Evolutionary conservation across 2,113 vertebrate genomes (phyloP).

Genomic region (Oryzias melastigma): DNA sequence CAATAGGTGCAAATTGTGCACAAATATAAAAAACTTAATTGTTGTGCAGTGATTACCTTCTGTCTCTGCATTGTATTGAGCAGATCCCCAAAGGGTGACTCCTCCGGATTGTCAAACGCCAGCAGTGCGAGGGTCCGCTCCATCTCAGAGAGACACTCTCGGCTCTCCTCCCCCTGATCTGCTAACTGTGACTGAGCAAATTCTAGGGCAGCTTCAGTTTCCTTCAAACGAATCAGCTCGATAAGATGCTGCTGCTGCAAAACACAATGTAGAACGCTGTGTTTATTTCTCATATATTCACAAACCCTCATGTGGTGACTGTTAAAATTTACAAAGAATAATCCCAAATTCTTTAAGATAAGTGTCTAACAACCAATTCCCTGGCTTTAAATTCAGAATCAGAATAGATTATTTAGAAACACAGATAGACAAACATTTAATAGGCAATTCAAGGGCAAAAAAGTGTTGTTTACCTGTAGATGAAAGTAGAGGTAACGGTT

Average conservation of each 20-base stretch:
- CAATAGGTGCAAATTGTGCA: not conserved
- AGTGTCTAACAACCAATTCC: too few relatives aligned
- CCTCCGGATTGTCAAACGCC: constrained; percentile 95
- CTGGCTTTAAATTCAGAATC: too few relatives aligned
- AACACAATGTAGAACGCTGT: not conserved
- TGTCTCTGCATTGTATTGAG: constrained; percentile 98
- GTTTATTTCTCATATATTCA: too few relatives aligned
- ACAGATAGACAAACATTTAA: too few relatives aligned
- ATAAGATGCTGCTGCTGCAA: constrained; percentile 96
- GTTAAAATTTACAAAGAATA: too few relatives aligned
- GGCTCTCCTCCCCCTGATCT: constrained; percentile 96
- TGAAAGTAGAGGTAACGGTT: constrained; percentile 99
- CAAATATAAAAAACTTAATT: not conserved
- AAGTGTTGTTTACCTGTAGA: constrained; percentile 82
- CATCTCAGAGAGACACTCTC: constrained; percentile 97
- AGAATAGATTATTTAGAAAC: too few relatives aligned
- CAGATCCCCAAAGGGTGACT: constrained; percentile 95
- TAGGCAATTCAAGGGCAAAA: not conserved
- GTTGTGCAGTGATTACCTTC: constrained; percentile 78
- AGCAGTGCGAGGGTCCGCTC: constrained; percentile 93
- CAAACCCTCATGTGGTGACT: too few relatives aligned
- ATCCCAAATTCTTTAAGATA: too few relatives aligned
- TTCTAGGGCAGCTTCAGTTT: constrained; percentile 95
- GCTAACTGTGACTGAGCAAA: constrained; percentile 98
- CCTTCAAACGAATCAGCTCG: constrained; percentile 94